phyloP scores from a whole-genome alignment of 1,140 invertebrate species.

The Drosophila biarmipes region DNA sequence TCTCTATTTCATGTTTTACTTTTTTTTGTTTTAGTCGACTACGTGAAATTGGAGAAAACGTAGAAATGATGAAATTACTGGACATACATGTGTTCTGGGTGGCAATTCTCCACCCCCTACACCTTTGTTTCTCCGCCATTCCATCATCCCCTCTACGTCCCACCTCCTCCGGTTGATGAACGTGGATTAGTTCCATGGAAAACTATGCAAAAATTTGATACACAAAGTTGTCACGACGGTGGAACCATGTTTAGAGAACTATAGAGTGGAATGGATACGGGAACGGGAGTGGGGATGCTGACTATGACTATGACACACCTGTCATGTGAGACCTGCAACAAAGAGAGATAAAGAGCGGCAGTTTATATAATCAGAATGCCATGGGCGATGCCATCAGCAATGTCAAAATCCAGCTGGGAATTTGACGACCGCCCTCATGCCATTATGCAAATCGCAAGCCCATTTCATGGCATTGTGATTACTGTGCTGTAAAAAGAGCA shows the following conservation, averaged over 20 bases:
- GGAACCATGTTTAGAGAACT: conserved; percentile 5
- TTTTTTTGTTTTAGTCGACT: conserved; percentile 37
- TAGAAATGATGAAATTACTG: conserved; percentile 81
- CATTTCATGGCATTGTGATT: conserved; percentile 6
- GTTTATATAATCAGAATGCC: conserved; percentile 38
- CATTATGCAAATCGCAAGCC: conserved; percentile 1
- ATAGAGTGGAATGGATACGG: neutral
- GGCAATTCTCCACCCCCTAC: conserved; percentile 17
- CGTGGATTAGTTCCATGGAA: conserved; percentile 55
- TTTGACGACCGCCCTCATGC: conserved; percentile 6
- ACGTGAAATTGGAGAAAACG: conserved; percentile 78
- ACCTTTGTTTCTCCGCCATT: neutral
- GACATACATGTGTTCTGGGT: conserved; percentile 56
- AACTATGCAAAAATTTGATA: conserved; percentile 65
- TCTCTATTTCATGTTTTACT: conserved; percentile 30
- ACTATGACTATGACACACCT: conserved; percentile 44
- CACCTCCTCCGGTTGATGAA: conserved; percentile 18
- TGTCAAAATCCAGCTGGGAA: conserved; percentile 22
- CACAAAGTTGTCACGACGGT: conserved; percentile 33
- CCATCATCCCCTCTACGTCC: neutral
- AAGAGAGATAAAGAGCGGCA: conserved; percentile 24
- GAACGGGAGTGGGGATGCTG: conserved; percentile 14
- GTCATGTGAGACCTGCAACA: conserved; percentile 36
- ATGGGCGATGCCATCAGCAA: conserved; percentile 21
- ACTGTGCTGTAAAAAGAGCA: neutral